Evolutionary conservation across 2,888 invertebrate species (phyloP), one percentile per base, ranked within the genome.

Genomic region (Matsumyia berberina): DNA sequence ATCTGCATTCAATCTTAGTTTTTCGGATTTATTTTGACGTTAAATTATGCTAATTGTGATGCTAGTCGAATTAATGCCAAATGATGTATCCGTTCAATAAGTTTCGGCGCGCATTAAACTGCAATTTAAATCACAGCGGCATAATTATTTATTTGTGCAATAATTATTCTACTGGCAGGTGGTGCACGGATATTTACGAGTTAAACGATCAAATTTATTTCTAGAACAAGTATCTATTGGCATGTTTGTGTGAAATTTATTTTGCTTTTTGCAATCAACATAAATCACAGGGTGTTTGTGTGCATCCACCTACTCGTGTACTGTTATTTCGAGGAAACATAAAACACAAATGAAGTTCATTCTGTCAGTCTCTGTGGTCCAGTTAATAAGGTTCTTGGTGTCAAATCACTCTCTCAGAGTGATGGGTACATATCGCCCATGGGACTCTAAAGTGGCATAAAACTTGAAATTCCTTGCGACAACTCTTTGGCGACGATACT

Each of bases 1-100:
- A 37, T 37, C 15, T 70, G 37, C 62, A 44, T 60, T 72, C 51
- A 62, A 62, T 62, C 62, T 73, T 44, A 39, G 44, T 62, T 53
- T 44, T 62, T 42, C 35, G 35, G 29, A 44, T 64, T 55, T 8
- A 35, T 64, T 73, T 31, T 33, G 35, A 73, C 62, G 12, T 53
- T 73, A 39, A 53, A 73, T 51, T 73, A 62, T 73, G 73, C 19
- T 62, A 53, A 73, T 73, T 62, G 33, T 19, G 12, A 39, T n/a
- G 39, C 31, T 42, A 49, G 49, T 64, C 12, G 17, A 35, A 49
- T 29, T 15, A 29, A 53, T 29, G 39, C 17, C 49, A 55, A 69
- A 46, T 55, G 57, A 24, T 57, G 19, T 44, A 57, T 57, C 69
- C 17, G 33, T 46, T 57, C 35, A 35, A 57, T 44, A n/a, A 33